Evolutionary conservation across 92 coral and sea anemone species (phyloP).

Genomic region (Palythoa grandis): DNA sequence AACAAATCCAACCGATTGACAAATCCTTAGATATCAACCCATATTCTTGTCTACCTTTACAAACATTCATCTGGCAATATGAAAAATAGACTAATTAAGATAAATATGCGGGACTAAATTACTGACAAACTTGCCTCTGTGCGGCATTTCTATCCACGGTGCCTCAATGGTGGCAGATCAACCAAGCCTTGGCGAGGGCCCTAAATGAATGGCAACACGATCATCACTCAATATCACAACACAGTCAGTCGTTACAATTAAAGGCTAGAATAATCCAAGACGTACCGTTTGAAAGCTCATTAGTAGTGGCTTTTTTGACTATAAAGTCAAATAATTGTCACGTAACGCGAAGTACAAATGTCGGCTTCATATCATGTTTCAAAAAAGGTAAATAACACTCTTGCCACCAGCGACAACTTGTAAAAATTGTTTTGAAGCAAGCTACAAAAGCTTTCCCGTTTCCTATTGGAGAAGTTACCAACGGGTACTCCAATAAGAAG

Average conservation of each 20-base stretch:
- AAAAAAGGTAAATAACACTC: not conserved
- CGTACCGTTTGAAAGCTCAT: not conserved
- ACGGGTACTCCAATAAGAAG: slow-evolving; percentile 1
- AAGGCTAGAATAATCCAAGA: not conserved
- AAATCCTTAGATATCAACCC: no score
- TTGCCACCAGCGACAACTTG: slow-evolving; percentile 21
- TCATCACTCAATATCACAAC: not conserved
- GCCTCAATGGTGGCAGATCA: slow-evolving; percentile 42
- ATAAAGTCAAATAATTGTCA: slow-evolving; percentile 6
- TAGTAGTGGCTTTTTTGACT: not conserved
- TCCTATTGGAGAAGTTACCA: not conserved
- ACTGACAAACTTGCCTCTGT: slow-evolving; percentile 69
- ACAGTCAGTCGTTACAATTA: not conserved
- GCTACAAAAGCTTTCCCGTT: not conserved
- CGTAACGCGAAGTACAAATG: not conserved
- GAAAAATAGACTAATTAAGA: no score
- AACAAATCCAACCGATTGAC: not conserved
- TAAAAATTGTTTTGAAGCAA: slow-evolving; percentile 14
- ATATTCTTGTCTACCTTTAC: no score
- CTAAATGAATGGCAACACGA: not conserved
- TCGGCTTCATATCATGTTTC: not conserved
- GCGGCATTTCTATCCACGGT: slow-evolving; percentile 77
- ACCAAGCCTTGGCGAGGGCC: slow-evolving; percentile 54
- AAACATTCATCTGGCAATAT: no score
- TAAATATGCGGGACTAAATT: not conserved